A percentile compares a stretch with the other conserved stretches of the same genome.
These are phyloP conservation scores for Diuraphis noxia DNA, from an alignment of 1,140 invertebrate genomes.

Conservation along the genomic window DNA sequence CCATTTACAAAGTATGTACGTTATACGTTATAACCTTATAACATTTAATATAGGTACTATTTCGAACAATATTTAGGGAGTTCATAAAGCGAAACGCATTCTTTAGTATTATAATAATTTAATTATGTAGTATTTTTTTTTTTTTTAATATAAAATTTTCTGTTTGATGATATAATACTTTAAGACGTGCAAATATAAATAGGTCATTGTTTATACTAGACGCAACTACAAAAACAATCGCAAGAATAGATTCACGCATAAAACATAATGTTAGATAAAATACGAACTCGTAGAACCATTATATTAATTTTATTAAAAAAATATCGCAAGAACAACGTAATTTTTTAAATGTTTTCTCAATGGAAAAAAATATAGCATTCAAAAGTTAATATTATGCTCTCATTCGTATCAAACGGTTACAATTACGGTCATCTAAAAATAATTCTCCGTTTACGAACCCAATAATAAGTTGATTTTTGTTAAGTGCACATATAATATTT, in stretches of 20 bases:
- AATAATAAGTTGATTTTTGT: background rate
- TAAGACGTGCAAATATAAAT: background rate
- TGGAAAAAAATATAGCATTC: background rate
- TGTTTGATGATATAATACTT: background rate
- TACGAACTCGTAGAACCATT: background rate
- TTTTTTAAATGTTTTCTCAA: background rate
- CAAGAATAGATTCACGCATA: background rate
- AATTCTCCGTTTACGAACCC: background rate
- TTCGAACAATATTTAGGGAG: background rate
- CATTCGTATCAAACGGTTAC: background rate
- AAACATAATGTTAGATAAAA: background rate
- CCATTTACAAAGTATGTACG: too few relatives aligned
- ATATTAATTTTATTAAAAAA: background rate
- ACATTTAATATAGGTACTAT: background rate
- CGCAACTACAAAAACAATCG: background rate
- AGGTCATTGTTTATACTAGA: background rate
- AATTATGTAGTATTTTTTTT: background rate
- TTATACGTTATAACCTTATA: too few relatives aligned
- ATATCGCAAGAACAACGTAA: too few relatives aligned
- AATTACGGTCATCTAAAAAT: background rate
- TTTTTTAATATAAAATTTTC: background rate
- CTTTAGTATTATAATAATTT: background rate
- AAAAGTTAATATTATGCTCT: background rate
- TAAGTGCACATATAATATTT: too few relatives aligned
- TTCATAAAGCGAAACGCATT: background rate